Evolutionary conservation across 2,888 invertebrate species (phyloP).

Genomic region (Xylota segnis): DNA sequence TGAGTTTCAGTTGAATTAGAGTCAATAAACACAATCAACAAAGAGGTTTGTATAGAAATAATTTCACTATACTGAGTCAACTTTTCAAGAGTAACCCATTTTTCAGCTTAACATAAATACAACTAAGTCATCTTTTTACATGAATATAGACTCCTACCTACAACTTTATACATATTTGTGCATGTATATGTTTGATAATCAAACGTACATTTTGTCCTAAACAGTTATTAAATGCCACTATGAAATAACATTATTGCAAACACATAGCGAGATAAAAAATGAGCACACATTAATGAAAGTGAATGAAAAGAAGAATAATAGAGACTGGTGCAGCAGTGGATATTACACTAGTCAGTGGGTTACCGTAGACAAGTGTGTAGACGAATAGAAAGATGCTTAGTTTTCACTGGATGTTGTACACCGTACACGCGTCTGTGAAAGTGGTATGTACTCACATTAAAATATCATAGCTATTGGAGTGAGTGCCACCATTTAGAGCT

Average conservation of each 20-base stretch:
- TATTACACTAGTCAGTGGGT: neutral
- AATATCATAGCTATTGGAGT: conserved; percentile 7
- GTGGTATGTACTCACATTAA: conserved; percentile 34
- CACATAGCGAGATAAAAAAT: neutral
- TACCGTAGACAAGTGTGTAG: conserved; percentile 12
- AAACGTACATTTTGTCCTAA: neutral
- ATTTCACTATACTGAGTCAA: neutral
- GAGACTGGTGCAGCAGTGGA: neutral
- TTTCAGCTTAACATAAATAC: neutral
- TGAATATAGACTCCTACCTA: neutral
- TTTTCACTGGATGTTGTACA: conserved; percentile 33
- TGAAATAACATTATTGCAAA: neutral
- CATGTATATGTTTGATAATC: neutral
- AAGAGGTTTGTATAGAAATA: neutral
- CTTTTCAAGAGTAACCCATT: neutral
- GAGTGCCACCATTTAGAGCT: conserved; percentile 29
- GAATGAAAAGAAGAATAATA: conserved; percentile 9
- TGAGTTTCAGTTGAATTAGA: too few relatives aligned
- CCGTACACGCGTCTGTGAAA: conserved; percentile 50
- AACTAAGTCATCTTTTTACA: neutral
- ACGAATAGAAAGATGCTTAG: conserved; percentile 17
- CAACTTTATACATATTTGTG: neutral
- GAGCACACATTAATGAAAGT: conserved; percentile 31
- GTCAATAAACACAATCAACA: too few relatives aligned
- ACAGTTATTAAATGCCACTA: neutral